phyloP scores from a whole-genome alignment of 2,113 vertebrate species.

The Callorhinus ursinus region DNA sequence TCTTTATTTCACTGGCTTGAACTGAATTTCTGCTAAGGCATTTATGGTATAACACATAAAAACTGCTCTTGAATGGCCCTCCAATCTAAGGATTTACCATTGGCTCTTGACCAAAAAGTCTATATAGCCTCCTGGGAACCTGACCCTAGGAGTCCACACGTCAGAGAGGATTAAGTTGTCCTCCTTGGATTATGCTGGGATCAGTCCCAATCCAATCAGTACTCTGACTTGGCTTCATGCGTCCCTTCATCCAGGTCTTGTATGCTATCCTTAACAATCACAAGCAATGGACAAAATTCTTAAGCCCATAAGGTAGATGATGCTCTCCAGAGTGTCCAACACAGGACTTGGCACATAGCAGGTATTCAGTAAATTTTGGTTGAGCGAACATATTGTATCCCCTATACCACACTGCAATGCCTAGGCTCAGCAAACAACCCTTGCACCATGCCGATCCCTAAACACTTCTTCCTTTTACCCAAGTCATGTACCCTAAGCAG shows the following conservation, averaged over 20 bases:
- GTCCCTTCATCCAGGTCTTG: neutral
- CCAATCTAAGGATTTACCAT: neutral
- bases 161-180: neutral
- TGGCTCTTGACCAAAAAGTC: neutral
- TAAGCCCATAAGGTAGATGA: neutral
- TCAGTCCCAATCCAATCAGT: neutral
- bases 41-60: conserved; percentile 21
- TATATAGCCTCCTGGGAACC: neutral
- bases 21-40: conserved; percentile 23
- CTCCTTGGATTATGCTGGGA: neutral
- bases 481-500: neutral
- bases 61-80: neutral
- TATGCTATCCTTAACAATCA: neutral
- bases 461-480: neutral
- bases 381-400: neutral
- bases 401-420: neutral
- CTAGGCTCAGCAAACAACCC: neutral
- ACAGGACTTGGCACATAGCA: neutral
- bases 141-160: neutral
- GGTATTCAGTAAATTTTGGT: neutral
- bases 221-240: neutral
- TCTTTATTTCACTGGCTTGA: conserved; percentile 19
- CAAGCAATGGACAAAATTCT: neutral
- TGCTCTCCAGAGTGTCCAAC: neutral
- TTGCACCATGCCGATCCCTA: neutral